Conservation (phyloP, 30 jellyfish, hydroid and myxozoan species). For the Pseudorhiza aurosa region DNA sequence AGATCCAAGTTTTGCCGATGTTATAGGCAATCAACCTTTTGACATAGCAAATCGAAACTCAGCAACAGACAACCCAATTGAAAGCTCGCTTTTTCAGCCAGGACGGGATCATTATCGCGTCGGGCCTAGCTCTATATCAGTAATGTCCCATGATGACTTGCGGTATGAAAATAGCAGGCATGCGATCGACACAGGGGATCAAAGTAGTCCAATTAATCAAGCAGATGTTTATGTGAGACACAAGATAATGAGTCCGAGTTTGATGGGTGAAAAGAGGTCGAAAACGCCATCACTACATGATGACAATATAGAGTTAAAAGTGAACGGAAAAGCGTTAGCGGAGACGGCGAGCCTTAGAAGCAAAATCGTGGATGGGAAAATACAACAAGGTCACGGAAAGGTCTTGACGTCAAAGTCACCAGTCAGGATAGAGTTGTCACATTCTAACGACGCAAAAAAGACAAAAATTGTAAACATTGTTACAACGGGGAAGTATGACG, state of each 20-base stretch:
- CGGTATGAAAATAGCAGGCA: constrained; percentile 83
- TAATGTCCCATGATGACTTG: constrained; percentile 81
- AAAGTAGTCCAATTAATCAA: constrained; percentile 37
- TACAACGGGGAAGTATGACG: constrained; percentile 76
- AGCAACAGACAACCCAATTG: constrained; percentile 58
- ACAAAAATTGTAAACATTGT: constrained; percentile 87
- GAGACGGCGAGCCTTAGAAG: constrained; percentile 68
- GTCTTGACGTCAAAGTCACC: constrained; percentile 83
- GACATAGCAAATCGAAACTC: constrained; percentile 38
- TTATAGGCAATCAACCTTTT: constrained; percentile 52
- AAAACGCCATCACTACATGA: constrained; percentile 49
- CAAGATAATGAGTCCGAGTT: constrained; percentile 74
- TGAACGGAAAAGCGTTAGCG: constrained; percentile 73
- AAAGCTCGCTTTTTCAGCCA: constrained; percentile 37
- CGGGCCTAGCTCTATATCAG: constrained; percentile 72
- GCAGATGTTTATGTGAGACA: constrained; percentile 77
- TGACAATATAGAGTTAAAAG: constrained; percentile 75
- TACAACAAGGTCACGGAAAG: constrained; percentile 69
- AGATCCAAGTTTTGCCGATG: constrained; percentile 99
- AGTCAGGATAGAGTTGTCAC: constrained; percentile 82
- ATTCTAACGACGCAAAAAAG: constrained; percentile 67
- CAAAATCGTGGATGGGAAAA: constrained; percentile 71
- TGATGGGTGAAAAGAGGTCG: constrained; percentile 38
- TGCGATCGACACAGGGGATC: constrained; percentile 93
- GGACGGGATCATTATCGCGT: not conserved